Evolutionary conservation across 2,113 vertebrate species (phyloP), one percentile per base, ranked within the genome.

Genomic region (Brachyistius frenatus): DNA sequence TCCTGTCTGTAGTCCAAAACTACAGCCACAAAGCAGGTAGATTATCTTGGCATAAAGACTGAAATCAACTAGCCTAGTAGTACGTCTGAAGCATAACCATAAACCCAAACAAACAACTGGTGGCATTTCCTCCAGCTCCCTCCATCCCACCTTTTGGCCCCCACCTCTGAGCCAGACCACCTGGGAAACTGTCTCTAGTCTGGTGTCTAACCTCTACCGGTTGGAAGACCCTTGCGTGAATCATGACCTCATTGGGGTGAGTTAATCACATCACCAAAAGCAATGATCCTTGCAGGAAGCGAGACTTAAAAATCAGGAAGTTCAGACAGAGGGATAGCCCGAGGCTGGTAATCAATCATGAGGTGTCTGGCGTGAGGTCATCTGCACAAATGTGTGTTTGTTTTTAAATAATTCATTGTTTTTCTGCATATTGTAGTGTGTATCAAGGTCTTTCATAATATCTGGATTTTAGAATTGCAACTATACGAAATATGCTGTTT

Each of bases 321-420:
- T 91, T 82, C 76, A 86, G 78, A 86, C 52, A 84, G 55, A 79
- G 83, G 80, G 75, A 84, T 68, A 80, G 84, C 93, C 80, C 2
- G 3, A 75, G 87, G 90, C 85, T 36, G 37, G 86, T 91, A 88
- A 94, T 94, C 91, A 89, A 90, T 88, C 88, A 91, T 62, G 10
- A 60, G n/a, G 63, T 71, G 78, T 83, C 80, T 73, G 66, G 54
- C n/a, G 32, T 64, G 67, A 72, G 90, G 86, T 85, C 50, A 76
- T 75, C 74, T 84, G 64, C 31, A n/a, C 73, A 63, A 81, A 65
- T 61, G 36, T 65, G 54, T 60, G 68, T 73, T 46, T 62, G 57
- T 67, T 58, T 23, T 76, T n/a, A 52, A 72, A 75, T 37, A 35
- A 64, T 73, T 74, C 37, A 57, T 81, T 84, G 71, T 87, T 86